phyloP scores from a whole-genome alignment of 2,113 vertebrate species.

The Campylomormyrus tamandua region DNA sequence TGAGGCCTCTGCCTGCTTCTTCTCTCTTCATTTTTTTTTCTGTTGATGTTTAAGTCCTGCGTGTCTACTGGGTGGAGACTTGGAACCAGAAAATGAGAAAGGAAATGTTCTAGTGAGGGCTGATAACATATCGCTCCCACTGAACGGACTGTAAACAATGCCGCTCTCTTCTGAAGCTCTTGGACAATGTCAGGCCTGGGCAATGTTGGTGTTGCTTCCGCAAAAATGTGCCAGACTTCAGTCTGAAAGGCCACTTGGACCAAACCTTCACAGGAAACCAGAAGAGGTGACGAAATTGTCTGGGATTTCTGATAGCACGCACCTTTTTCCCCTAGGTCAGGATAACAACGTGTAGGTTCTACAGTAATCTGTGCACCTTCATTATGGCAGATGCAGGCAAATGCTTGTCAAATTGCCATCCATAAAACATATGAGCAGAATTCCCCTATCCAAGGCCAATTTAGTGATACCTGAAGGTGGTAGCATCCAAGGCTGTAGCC shows the following conservation, averaged over 20 bases:
- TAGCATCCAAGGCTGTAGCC: not conserved
- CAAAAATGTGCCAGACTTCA: not conserved
- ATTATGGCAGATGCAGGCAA: not conserved
- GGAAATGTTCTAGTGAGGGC: not conserved
- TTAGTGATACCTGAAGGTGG: not conserved
- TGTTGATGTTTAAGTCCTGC: not conserved
- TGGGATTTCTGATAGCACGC: not conserved
- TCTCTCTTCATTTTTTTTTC: not conserved
- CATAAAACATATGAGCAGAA: not conserved
- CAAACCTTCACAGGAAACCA: not conserved
- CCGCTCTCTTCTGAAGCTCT: slow-evolving; percentile 9
- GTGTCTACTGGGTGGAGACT: slow-evolving; percentile 8
- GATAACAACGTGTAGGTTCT: not conserved
- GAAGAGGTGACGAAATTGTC: not conserved
- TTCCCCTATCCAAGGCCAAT: not conserved
- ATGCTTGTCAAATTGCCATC: not conserved
- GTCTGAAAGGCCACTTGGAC: not conserved
- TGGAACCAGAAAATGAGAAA: not conserved
- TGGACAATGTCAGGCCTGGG: not conserved
- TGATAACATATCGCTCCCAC: not conserved
- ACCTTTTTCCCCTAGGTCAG: not conserved
- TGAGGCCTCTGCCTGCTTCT: not conserved
- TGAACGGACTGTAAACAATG: not conserved
- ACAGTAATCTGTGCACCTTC: not conserved
- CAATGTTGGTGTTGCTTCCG: not conserved